Evolutionary conservation across 2,797 vertebrate genomes (phyloP), one percentile per base, ranked within the genome.

Genomic region (Tiaroga cobitis): DNA sequence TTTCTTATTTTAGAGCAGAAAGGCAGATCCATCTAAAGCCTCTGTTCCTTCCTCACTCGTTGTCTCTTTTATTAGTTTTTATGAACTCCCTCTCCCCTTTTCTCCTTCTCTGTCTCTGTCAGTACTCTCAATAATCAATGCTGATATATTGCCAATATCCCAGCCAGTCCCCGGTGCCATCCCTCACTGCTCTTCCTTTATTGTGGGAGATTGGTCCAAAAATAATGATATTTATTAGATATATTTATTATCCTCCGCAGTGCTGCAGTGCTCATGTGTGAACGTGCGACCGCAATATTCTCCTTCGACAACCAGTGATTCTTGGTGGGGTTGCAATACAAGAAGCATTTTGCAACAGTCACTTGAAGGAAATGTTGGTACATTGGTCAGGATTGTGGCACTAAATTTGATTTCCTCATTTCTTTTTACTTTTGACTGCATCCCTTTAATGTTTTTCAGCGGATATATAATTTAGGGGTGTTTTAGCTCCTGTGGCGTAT

Each of bases 121-220:
- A 86, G 83, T 87, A 81, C 90, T 86, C 94, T 95, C 94, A 95
- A 95, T 96, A 95, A 96, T 96, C 95, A 95, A 96, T 96, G 95
- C 94, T 96, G 95, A 96, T 95, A 94, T 96, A 96, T 95, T 95
- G 95, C 94, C 95, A 96, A 96, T 96, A 96, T 96, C 95, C 93
- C 92, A 88, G 93, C 89, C 63, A 80, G 93, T 95, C 95, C 92
- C 94, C 84, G 8, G 92, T 93, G 94, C 92, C 94, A 95, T 95
- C 92, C 94, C 93, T 96, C 95, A 95, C 93, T 54, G 90, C 89
- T 92, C 89, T 88, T 91, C 49, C 43, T 90, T 95, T 95, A 95
- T 95, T 94, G 94, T 92, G 91, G 91, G 86, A 94, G 94, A 95
- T 94, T 94, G 92, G 92, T 90, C 94, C 93, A 94, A 95, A 95